phyloP scores from a whole-genome alignment of 64 coral and sea anemone genomes.

The Actinia tenebrosa region DNA sequence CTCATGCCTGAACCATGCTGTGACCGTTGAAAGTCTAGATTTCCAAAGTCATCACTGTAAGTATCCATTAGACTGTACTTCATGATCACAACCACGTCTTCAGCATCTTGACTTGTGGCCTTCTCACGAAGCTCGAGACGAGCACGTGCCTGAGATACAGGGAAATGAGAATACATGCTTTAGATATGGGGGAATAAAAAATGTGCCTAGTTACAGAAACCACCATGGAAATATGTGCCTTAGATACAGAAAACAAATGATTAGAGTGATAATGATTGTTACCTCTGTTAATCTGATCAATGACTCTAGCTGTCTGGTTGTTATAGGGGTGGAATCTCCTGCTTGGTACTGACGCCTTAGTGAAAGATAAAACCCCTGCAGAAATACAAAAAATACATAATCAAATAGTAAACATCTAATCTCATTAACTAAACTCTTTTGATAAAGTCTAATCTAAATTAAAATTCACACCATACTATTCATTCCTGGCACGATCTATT shows the following conservation, averaged over 20 bases:
- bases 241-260: neutral
- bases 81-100: conserved; percentile 95
- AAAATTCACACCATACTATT: too few relatives aligned
- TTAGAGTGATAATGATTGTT: neutral
- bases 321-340: conserved; percentile 80
- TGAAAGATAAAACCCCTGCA: conserved; percentile 85
- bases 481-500: too few relatives aligned
- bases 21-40: conserved; percentile 81
- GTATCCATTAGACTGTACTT: conserved; percentile 88
- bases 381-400: conserved; percentile 6
- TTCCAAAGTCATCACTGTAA: conserved; percentile 78
- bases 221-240: neutral
- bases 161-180: neutral
- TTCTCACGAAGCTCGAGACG: conserved; percentile 90
- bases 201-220: neutral
- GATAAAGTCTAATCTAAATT: too few relatives aligned
- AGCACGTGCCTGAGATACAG: conserved; percentile 52
- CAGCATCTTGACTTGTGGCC: conserved; percentile 69
- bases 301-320: conserved; percentile 92
- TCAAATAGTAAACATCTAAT: neutral
- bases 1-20: conserved; percentile 98
- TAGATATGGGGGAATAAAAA: neutral
- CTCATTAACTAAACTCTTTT: neutral
- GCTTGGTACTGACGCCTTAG: conserved; percentile 77
- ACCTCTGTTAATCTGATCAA: conserved; percentile 96